Evolutionary conservation across 2,797 vertebrate genomes (phyloP).

Genomic region (Falco rusticolus): DNA sequence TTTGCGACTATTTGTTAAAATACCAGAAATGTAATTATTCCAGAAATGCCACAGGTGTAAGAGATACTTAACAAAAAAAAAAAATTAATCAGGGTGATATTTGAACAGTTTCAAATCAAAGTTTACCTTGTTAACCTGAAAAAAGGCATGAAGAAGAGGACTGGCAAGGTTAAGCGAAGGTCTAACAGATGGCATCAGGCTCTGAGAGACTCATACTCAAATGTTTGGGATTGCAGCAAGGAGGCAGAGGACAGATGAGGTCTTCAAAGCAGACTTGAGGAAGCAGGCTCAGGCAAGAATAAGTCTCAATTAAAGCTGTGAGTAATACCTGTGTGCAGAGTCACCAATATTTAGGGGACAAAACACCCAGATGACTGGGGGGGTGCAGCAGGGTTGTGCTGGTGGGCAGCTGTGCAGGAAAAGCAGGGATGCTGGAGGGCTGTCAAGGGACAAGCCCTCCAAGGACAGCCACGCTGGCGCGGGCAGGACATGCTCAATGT

Average conservation of each 20-base stretch:
- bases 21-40: constrained; percentile 1
- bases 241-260: neutral
- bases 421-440: neutral
- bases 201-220: neutral
- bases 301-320: neutral
- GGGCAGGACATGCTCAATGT: neutral
- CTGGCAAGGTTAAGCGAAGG: neutral
- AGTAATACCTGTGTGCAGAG: accelerated
- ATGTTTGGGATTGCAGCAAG: accelerated
- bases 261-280: neutral
- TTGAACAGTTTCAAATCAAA: neutral
- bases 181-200: neutral
- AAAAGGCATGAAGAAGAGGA: neutral
- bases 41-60: constrained; percentile 23
- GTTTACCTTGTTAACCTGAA: neutral
- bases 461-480: accelerated
- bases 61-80: neutral
- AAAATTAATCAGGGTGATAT: neutral
- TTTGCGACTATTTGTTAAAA: constrained; percentile 17
- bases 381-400: neutral
- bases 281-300: neutral
- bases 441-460: neutral
- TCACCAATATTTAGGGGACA: accelerated
- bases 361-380: accelerated
- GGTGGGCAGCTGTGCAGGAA: neutral